phyloP scores from a whole-genome alignment of 2,113 vertebrate genomes.

The Plectropomus leopardus region DNA sequence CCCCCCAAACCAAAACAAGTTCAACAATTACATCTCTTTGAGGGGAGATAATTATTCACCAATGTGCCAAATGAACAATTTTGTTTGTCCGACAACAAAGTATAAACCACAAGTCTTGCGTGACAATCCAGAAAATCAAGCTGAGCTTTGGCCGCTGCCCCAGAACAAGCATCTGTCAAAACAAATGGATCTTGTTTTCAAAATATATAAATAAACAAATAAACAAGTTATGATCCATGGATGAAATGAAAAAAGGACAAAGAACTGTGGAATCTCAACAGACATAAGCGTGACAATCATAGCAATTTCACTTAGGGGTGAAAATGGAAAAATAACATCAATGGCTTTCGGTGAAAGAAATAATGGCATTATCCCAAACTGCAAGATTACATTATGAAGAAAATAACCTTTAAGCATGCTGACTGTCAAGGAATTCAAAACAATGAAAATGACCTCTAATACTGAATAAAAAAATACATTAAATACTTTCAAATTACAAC shows the following conservation, averaged over 20 bases:
- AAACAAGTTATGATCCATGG: constrained; percentile 71
- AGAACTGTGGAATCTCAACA: constrained; percentile 63
- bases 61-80: constrained; percentile 81
- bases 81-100: constrained; percentile 85
- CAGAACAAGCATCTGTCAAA: constrained; percentile 88
- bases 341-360: constrained; percentile 47
- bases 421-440: constrained; percentile 17
- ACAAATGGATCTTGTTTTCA: constrained; percentile 81
- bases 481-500: neutral
- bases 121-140: constrained; percentile 83
- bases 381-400: constrained; percentile 41
- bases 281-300: constrained; percentile 62
- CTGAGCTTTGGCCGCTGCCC: constrained; percentile 84
- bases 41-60: constrained; percentile 79
- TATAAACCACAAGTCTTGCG: constrained; percentile 79
- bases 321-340: constrained; percentile 24
- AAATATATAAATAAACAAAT: constrained; percentile 78
- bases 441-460: neutral
- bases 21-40: constrained; percentile 73
- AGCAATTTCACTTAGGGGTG: constrained; percentile 36
- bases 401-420: constrained; percentile 45
- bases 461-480: neutral
- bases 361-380: constrained; percentile 41
- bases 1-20: constrained; percentile 61
- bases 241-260: constrained; percentile 63